Base-by-base conservation (phyloP, 2,888 invertebrate species). In the Sturmia bella region DNA sequence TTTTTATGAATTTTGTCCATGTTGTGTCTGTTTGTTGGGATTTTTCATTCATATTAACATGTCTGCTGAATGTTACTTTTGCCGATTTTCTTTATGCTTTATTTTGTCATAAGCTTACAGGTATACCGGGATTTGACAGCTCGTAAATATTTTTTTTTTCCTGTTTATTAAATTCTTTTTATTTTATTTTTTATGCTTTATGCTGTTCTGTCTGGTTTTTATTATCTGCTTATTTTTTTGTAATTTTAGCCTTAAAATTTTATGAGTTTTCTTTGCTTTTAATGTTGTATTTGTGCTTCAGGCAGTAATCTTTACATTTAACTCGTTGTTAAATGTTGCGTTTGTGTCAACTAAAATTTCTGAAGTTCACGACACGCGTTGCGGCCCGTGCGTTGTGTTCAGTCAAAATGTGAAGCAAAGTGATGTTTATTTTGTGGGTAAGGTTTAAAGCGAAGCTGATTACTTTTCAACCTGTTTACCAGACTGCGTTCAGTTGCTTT, bases 41-140 rank as follows among this genome's bases (percentile, higher is more conserved):
- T 78, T 74, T 79, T 66, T 83, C 68, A 83, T 68, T 61, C 68
- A 66, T 61, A 72, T 76, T 83, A 76, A 79, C 61, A 79, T 75
- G 83, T 76, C 83, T 69, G 74, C 54, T 68, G 12, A 48, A 63
- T 56, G 64, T 68, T 59, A 64, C 63, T 57, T 64, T 72, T 41
- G 2, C 39, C 19, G 41, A 17, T 54, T 15, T 75, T n/a, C n/a
- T n/a, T 52, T 63, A 54, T 74, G 45, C 15, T 63, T 27, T 50
- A 19, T 43, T 24, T 48, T 57, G 56, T 7, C 45, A 43, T 54
- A 75, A 64, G 57, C 73, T 61, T 11, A 21, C 19, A 52, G 43
- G 56, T 87, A 87, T 87, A 86, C 87, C 85, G 87, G 87, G 86
- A 88, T 89, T 88, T 88, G 89, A 88, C 88, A 89, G 88, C 88